Base-by-base conservation (phyloP, 2,888 invertebrate genomes). In the Hypercompe scribonia region DNA sequence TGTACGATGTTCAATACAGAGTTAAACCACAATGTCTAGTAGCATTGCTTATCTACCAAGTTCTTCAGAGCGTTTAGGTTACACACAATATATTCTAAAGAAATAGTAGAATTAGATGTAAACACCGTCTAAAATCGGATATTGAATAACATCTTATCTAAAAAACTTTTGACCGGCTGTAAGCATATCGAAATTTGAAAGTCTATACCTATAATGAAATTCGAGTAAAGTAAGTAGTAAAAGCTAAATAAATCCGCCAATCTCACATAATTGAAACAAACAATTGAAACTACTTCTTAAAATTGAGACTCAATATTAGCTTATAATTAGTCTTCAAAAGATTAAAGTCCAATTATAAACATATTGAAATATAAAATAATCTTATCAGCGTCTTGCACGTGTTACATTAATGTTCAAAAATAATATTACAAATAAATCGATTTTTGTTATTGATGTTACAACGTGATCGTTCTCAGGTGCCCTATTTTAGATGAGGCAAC, bases 301-400 rank as follows among this genome's bases (percentile, higher is more conserved):
- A 15, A 65, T 65, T 66, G 24, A 2, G 24, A 31, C 11, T 36
- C 36, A 66, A 46, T 66, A 33, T 46, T 46, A 61, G 54, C 28
- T 10, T 65, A n/a, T 42, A 65, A 65, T 65, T 28, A 42, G 31
- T 66, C 31, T 46, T 33, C 31, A 24, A 66, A 33, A 46, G 66
- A 66, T 66, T 66, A 66, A 66, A 66, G 66, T 66, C 33, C 31
- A 66, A 46, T 66, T 31, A 66, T 66, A 46, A 31, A 31, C 18
- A 24, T 66, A 66, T 46, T 46, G 13, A 46, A 24, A 66, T 66
- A 66, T 33, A 33, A 46, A 46, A 46, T 33, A 66, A 66, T 66
- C 31, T 46, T 66, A 66, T 46, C 66, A 24, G 31, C 42, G 31
- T 3, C 31, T 65, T 46, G 21, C 66, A 66, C 66, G 66, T 46